Evolutionary conservation across 1,140 invertebrate species (phyloP).

Genomic region (Olivierus martensii): DNA sequence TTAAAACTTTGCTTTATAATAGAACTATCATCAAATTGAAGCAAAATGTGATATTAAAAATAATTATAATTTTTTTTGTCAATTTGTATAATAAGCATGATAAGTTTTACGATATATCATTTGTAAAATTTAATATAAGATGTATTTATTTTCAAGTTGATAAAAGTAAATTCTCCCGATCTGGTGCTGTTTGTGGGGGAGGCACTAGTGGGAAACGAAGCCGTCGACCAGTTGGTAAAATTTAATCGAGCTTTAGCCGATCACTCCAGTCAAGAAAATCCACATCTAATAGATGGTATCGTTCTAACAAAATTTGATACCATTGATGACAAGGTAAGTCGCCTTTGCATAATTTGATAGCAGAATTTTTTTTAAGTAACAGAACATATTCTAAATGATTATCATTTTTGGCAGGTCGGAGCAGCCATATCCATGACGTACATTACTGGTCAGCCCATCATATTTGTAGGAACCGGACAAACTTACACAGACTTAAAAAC

Average conservation of each 20-base stretch:
- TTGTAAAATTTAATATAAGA: no score
- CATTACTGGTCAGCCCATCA: slow-evolving; percentile 98
- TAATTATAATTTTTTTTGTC: background rate
- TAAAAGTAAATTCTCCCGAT: slow-evolving; percentile 87
- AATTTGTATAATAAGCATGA: background rate
- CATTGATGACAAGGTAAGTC: slow-evolving; percentile 70
- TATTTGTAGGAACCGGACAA: slow-evolving; percentile 98
- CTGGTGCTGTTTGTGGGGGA: slow-evolving; percentile 97
- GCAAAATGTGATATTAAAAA: background rate
- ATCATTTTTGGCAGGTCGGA: slow-evolving; percentile 45
- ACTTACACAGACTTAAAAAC: slow-evolving; percentile 96
- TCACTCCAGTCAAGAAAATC: slow-evolving; percentile 62
- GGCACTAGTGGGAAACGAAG: slow-evolving; percentile 98
- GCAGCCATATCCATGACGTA: slow-evolving; percentile 99
- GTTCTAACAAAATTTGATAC: slow-evolving; percentile 48
- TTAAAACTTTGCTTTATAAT: background rate
- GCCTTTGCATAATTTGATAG: no score
- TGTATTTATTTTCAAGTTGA: slow-evolving; percentile 31
- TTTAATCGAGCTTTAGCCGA: slow-evolving; percentile 95
- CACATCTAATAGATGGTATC: slow-evolving; percentile 58
- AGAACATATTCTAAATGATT: background rate
- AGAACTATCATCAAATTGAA: background rate
- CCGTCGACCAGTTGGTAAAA: slow-evolving; percentile 96
- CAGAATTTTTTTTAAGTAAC: background rate
- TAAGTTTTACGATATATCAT: background rate